Percentiles rank a stretch among this genome's conserved stretches.
These are phyloP conservation scores for Paramisgurnus dabryanus DNA, from an alignment of 2,113 vertebrate genomes.

Conservation along the genomic window DNA sequence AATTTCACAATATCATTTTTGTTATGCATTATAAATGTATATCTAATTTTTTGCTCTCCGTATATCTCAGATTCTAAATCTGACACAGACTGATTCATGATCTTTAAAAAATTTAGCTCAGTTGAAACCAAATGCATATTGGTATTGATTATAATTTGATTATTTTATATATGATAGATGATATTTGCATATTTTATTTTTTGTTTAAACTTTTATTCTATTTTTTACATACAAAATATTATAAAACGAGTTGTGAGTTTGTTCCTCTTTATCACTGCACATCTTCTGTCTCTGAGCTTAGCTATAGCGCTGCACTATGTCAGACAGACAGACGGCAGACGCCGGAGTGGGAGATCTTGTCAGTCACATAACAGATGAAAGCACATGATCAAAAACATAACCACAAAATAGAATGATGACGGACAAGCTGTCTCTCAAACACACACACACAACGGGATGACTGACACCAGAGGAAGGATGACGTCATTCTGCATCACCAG, in stretches of 20 bases:
- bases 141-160: too few species aligned
- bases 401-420: neutral
- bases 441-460: slow-evolving; percentile 47
- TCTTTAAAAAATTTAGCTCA: too few species aligned
- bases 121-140: too few species aligned
- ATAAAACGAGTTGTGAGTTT: neutral
- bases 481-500: slow-evolving; percentile 53
- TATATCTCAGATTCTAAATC: too few species aligned
- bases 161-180: too few species aligned
- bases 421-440: neutral
- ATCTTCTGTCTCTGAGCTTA: slow-evolving; percentile 2
- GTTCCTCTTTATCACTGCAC: slow-evolving; percentile 3
- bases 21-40: too few species aligned
- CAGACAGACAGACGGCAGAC: slow-evolving; percentile 21
- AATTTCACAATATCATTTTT: too few species aligned
- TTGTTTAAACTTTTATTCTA: too few species aligned
- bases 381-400: neutral
- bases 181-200: too few species aligned
- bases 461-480: slow-evolving; percentile 43
- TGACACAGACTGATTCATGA: too few species aligned
- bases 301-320: neutral
- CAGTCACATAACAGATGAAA: slow-evolving; percentile 16
- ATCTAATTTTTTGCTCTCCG: too few species aligned
- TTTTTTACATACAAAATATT: too few species aligned
- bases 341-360: neutral